Base-by-base conservation (phyloP, 1,140 invertebrate species). In the Halesus radiatus region DNA sequence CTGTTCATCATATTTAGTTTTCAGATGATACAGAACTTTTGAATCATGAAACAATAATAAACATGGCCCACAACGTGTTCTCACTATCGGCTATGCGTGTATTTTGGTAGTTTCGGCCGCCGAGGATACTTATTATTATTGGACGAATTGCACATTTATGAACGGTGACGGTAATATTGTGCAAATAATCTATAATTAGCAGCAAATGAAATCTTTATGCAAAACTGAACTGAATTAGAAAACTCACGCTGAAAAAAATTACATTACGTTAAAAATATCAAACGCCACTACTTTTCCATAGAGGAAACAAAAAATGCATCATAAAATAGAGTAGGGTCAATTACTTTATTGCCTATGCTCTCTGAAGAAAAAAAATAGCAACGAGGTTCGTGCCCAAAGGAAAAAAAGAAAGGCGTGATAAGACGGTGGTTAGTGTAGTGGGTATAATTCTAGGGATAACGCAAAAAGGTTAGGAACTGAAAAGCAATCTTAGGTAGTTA, bases 1-100 rank as follows among this genome's bases (percentile, higher is more conserved):
- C 88, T 85, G 83, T 88, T 87, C 88, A 88, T 88, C 70, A 32
- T 86, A 20, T 15, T 45, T 22, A 29, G n/a, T 32, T 22, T 7
- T 23, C 10, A 45, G 8, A 45, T 13, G 37, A 7, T 45, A 13
- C 37, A 45, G 10, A 45, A 45, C 37, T 45, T 45, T 53, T 3
- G 5, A 37, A 32, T 78, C 75, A 64, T 23, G 45, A 66, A 76
- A 53, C 58, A 64, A 76, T 62, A 76, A 62, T n/a, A 66, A 64
- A 64, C 56, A 64, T 52, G n/a, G 37, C 13, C 10, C 45, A 58
- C 16, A 50, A 13, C 37, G n/a, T 64, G n/a, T 13, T 75, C 7
- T 72, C 23, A 1, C 53, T 23, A 23, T 53, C 15, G 29, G 18
- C 13, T 15, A 7, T 18, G 53, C 2, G 56, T n/a, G 32, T 22